Evolutionary conservation across 37 sponge, comb jelly and placozoan species (phyloP).

Genomic region (Bolinopsis microptera): DNA sequence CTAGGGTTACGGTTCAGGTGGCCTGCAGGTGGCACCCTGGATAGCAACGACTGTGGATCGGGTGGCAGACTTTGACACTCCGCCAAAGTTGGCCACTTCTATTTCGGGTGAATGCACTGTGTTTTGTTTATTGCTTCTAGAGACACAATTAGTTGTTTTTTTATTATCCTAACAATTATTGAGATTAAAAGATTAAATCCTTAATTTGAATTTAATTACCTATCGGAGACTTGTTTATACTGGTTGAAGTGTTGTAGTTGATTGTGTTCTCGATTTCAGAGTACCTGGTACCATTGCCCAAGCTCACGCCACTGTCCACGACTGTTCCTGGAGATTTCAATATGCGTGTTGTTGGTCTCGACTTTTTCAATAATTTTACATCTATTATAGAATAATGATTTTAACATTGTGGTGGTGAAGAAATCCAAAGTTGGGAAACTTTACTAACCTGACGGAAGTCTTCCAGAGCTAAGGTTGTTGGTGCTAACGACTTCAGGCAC

Average conservation of each 20-base stretch:
- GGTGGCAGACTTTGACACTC: not conserved
- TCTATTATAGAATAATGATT: too few species aligned
- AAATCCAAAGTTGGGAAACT: too few species aligned
- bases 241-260: slow-evolving; percentile 9
- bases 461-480: not conserved
- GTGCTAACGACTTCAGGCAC: not conserved
- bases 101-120: not conserved
- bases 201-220: slow-evolving; percentile 35
- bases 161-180: too few species aligned
- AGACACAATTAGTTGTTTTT: too few species aligned
- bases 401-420: too few species aligned
- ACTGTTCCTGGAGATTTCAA: not conserved
- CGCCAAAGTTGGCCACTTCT: not conserved
- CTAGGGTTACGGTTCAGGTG: not conserved
- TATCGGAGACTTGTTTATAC: slow-evolving; percentile 25
- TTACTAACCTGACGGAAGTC: not conserved
- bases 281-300: not conserved
- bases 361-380: too few species aligned
- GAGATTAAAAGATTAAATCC: too few species aligned
- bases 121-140: too few species aligned
- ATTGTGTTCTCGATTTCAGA: slow-evolving; percentile 3
- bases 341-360: too few species aligned
- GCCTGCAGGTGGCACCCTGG: slow-evolving; percentile 25
- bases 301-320: slow-evolving; percentile 31
- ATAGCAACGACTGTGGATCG: not conserved